Evolutionary conservation across 2,888 invertebrate species (phyloP).

Genomic region (Cephus nigrinus): DNA sequence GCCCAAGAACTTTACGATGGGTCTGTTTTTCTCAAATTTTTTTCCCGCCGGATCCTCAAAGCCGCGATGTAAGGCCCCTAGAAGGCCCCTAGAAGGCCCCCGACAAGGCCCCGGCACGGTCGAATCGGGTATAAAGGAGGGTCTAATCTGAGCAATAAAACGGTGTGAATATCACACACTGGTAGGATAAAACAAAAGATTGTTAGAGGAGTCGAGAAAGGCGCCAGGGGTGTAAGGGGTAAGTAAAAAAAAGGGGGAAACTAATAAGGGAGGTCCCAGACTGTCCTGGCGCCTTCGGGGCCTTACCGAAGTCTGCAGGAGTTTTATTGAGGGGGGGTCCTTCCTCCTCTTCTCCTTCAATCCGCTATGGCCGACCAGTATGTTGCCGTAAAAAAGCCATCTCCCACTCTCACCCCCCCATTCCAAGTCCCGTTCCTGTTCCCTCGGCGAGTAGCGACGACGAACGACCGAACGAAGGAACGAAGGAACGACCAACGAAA

Average conservation of each 20-base stretch:
- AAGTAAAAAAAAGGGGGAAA: constrained; percentile 32
- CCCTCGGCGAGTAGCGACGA: constrained; percentile 32
- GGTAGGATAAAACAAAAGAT: constrained; percentile 55
- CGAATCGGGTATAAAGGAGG: constrained; percentile 10
- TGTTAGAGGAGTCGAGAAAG: constrained; percentile 20
- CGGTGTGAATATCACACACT: constrained; percentile 57
- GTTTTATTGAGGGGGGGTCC: constrained; percentile 51
- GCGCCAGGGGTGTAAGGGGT: constrained; percentile 21
- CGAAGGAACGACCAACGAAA: constrained; percentile 56
- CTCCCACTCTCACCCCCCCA: constrained; percentile 31
- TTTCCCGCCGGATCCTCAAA: not conserved
- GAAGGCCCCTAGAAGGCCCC: not conserved
- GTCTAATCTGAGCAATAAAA: constrained; percentile 46
- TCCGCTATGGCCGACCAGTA: constrained; percentile 53
- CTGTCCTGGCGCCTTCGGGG: constrained; percentile 51
- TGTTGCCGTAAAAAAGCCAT: constrained; percentile 60
- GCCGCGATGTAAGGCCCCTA: not conserved
- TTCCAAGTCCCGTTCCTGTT: constrained; percentile 6
- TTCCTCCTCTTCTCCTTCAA: constrained; percentile 30
- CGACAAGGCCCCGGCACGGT: not conserved
- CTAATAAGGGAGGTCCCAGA: constrained; percentile 52
- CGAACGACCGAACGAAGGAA: constrained; percentile 33
- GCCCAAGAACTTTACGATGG: not conserved
- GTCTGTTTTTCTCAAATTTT: not conserved
- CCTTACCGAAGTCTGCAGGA: constrained; percentile 30